These are phyloP conservation scores for Sinocyclocheilus anshuiensis DNA, from an alignment of 2,113 vertebrate species.

Conservation along the genomic window DNA sequence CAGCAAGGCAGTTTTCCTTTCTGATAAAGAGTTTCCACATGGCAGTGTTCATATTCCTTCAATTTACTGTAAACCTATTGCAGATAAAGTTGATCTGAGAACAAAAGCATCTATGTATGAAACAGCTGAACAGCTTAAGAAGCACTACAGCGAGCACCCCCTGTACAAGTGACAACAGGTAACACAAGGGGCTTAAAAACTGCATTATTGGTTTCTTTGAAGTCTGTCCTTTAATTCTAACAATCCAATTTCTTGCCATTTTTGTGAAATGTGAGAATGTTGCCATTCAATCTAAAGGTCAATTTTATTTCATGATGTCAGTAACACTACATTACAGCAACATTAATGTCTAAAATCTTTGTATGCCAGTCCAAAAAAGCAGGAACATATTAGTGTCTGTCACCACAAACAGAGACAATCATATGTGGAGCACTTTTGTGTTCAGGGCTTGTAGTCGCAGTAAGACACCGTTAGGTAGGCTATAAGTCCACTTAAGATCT, in stretches of 20 bases:
- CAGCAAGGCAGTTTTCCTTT: background rate
- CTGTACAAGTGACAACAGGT: too few species aligned
- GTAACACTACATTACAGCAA: too few species aligned
- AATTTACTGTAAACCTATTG: background rate
- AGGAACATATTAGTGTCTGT: too few species aligned
- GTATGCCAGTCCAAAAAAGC: background rate
- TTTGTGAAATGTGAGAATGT: too few species aligned
- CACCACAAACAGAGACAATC: background rate
- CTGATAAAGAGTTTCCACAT: background rate
- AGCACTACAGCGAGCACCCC: too few species aligned
- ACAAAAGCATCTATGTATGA: background rate
- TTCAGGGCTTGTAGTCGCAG: background rate
- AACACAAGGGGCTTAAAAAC: too few species aligned
- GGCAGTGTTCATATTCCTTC: background rate
- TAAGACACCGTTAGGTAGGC: background rate
- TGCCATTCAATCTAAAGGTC: too few species aligned
- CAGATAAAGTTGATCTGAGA: slow-evolving; percentile 7
- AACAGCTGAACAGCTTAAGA: background rate
- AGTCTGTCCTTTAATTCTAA: too few species aligned
- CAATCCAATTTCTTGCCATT: background rate
- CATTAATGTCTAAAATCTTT: background rate
- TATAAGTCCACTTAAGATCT: slow-evolving; percentile 3
- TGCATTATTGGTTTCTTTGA: too few species aligned
- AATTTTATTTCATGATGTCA: too few species aligned
- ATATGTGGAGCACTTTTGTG: background rate